Evolutionary conservation across 2,113 vertebrate genomes (phyloP).

Genomic region (Motacilla tschutschensis): DNA sequence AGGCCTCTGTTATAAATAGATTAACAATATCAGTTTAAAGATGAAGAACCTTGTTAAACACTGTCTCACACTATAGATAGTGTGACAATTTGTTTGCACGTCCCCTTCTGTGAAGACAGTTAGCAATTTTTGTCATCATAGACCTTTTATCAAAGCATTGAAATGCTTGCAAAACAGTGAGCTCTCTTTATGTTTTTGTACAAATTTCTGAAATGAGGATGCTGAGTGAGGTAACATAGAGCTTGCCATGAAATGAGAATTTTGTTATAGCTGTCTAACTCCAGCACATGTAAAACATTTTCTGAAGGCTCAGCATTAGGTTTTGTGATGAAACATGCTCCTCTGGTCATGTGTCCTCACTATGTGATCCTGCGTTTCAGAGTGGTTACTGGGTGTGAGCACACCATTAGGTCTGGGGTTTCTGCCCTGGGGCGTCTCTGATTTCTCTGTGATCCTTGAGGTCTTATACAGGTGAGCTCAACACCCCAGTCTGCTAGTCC

Average conservation of each 20-base stretch:
- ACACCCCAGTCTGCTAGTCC: neutral
- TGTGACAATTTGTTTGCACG: neutral
- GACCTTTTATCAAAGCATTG: neutral
- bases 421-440: neutral
- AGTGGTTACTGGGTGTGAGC: neutral
- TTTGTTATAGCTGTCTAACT: neutral
- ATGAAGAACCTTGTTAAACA: neutral
- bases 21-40: neutral
- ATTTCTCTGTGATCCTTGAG: neutral
- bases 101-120: neutral
- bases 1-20: neutral
- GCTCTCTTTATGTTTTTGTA: neutral
- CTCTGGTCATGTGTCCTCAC: rapidly evolving
- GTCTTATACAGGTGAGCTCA: rapidly evolving
- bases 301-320: neutral
- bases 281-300: neutral
- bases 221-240: neutral
- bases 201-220: neutral
- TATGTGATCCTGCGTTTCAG: neutral
- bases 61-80: neutral
- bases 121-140: neutral
- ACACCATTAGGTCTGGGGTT: rapidly evolving
- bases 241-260: neutral
- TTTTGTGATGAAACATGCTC: neutral
- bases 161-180: neutral